Evolutionary conservation across 1,140 invertebrate genomes (phyloP).

Genomic region (Pinna nobilis): DNA sequence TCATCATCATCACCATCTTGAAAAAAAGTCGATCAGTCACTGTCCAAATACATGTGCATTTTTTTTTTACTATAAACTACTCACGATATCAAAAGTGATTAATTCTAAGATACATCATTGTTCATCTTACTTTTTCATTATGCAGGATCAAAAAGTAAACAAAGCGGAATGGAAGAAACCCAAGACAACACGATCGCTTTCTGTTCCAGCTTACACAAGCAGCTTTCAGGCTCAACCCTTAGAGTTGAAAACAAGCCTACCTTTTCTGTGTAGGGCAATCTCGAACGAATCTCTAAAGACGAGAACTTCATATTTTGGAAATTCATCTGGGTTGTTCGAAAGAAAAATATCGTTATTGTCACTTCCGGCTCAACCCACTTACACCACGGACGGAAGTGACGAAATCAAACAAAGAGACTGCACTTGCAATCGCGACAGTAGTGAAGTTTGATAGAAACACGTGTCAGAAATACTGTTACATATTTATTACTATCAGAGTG

Average conservation of each 20-base stretch:
- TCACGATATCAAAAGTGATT: too few relatives aligned
- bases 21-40: too few relatives aligned
- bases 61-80: too few relatives aligned
- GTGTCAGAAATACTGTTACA: not conserved
- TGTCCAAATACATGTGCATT: too few relatives aligned
- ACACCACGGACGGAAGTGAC: not conserved
- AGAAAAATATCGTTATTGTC: constrained; percentile 4
- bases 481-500: not conserved
- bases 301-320: constrained; percentile 8
- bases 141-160: not conserved
- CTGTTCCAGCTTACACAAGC: constrained; percentile 3
- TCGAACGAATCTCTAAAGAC: constrained; percentile 16
- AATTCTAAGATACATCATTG: too few relatives aligned
- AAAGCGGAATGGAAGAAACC: not conserved
- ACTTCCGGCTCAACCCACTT: not conserved
- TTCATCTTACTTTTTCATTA: not conserved
- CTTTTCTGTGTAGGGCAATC: too few relatives aligned
- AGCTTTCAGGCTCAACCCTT: not conserved
- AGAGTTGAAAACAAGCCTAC: not conserved
- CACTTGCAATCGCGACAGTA: not conserved
- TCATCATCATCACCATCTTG: too few relatives aligned
- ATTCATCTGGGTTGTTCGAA: not conserved
- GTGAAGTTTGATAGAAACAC: not conserved
- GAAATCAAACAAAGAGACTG: not conserved
- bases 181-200: constrained; percentile 3